These are phyloP conservation scores for Aporrectodea caliginosa DNA, from an alignment of 1,140 invertebrate species.

Conservation along the genomic window DNA sequence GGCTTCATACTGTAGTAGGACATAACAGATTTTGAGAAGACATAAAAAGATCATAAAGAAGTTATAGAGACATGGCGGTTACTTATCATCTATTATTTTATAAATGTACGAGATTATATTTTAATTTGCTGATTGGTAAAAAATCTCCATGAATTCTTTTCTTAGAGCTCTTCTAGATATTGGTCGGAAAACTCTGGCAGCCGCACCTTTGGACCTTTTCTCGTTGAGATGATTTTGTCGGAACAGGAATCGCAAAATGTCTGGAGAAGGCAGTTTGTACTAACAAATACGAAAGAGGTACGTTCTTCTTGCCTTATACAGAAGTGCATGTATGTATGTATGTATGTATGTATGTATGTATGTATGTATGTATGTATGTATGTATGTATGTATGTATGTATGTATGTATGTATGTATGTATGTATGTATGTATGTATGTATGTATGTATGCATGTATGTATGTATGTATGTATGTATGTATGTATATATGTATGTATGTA, in stretches of 20 bases:
- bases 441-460: conserved; percentile 14
- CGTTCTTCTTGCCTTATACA: not conserved
- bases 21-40: too few species aligned
- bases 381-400: conserved; percentile 15
- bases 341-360: conserved; percentile 16
- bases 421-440: conserved; percentile 16
- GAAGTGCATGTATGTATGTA: conserved; percentile 9
- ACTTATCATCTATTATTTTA: too few species aligned
- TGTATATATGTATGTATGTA: conserved; percentile 15
- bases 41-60: too few species aligned
- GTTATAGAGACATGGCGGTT: too few species aligned
- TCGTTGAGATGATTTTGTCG: not conserved
- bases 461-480: conserved; percentile 16
- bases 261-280: not conserved
- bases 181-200: not conserved
- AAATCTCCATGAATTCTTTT: too few species aligned
- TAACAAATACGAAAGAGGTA: not conserved
- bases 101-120: too few species aligned
- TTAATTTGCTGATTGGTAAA: too few species aligned
- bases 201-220: not conserved
- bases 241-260: not conserved
- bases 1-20: too few species aligned
- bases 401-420: conserved; percentile 16
- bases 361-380: conserved; percentile 16
- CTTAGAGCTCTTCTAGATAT: not conserved